Evolutionary conservation across 2,888 invertebrate species (phyloP).

Genomic region (Zhuqinia jingwanae): DNA sequence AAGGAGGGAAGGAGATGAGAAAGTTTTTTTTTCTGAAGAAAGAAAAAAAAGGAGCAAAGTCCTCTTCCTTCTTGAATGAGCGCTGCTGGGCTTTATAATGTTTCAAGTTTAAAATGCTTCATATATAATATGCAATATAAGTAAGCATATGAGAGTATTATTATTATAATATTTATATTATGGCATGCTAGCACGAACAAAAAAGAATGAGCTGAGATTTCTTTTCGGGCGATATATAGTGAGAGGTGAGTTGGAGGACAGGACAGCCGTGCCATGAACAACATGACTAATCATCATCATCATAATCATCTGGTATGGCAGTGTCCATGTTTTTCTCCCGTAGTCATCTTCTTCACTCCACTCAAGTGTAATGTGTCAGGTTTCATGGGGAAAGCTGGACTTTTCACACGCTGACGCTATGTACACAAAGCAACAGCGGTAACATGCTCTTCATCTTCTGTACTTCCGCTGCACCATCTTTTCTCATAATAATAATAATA

Average conservation of each 20-base stretch:
- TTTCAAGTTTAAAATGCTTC: neutral
- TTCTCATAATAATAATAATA: neutral
- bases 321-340: too few relatives aligned
- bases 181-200: neutral
- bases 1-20: conserved; percentile 1
- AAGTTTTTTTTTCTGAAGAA: conserved; percentile 2
- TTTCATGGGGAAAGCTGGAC: neutral
- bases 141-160: neutral
- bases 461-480: neutral
- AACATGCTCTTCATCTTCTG: neutral
- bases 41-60: neutral
- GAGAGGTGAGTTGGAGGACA: conserved; percentile 1
- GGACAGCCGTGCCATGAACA: too few relatives aligned
- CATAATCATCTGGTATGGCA: neutral
- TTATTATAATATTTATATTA: neutral
- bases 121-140: neutral
- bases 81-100: too few relatives aligned
- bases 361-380: neutral
- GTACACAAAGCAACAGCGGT: too few relatives aligned
- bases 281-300: neutral
- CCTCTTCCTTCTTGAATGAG: neutral
- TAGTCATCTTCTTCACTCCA: neutral
- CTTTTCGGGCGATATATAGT: neutral
- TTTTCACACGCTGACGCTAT: neutral
- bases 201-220: neutral